Percentiles rank a stretch among this genome's conserved stretches.
phyloP scores from a whole-genome alignment of 2,113 vertebrate genomes.

The Tyto alba region DNA sequence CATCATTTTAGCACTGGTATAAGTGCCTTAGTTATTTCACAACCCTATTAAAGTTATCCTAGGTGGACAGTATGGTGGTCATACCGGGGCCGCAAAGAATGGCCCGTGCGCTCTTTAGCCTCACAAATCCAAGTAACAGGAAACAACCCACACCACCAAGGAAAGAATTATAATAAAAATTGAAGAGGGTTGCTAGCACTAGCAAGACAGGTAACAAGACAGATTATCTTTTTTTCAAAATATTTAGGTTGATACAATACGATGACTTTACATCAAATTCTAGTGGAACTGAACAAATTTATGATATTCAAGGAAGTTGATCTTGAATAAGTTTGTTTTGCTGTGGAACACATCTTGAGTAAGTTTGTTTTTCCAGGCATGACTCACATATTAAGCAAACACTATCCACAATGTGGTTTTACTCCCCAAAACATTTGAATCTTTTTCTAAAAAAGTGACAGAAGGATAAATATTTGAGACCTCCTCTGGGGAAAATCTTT shows the following conservation, averaged over 20 bases:
- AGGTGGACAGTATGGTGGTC: not conserved
- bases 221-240: not conserved
- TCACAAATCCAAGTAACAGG: not conserved
- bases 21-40: not conserved
- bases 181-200: not conserved
- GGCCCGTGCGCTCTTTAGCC: not conserved
- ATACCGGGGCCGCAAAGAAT: not conserved
- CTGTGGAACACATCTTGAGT: not conserved
- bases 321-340: not conserved
- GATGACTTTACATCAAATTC: not conserved
- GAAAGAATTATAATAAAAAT: not conserved
- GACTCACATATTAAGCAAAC: not conserved
- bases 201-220: not conserved
- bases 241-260: not conserved
- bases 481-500: not conserved
- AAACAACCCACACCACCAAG: not conserved
- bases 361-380: not conserved
- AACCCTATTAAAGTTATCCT: no score
- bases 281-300: not conserved
- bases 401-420: not conserved
- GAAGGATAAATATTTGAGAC: not conserved
- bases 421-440: not conserved
- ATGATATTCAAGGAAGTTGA: not conserved
- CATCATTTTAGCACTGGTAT: not conserved
- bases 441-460: not conserved